These are phyloP conservation scores for Paratrypauchen microcephalus DNA, from an alignment of 2,797 vertebrate species.

Conservation along the genomic window DNA sequence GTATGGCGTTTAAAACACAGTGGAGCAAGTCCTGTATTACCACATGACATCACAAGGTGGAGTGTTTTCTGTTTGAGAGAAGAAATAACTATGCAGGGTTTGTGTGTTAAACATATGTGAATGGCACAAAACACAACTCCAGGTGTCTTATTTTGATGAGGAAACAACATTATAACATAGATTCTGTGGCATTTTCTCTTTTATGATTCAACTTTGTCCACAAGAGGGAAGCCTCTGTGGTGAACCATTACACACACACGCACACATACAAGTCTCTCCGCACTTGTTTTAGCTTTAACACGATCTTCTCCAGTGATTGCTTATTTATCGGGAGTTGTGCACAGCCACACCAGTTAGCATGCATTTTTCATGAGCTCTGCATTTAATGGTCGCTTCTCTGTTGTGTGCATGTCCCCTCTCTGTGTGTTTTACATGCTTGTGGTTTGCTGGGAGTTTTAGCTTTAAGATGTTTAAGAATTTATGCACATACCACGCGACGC, in stretches of 20 bases:
- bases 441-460: constrained; percentile 44
- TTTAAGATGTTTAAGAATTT: constrained; percentile 60
- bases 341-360: constrained; percentile 69
- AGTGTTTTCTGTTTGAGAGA: too few relatives aligned
- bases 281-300: constrained; percentile 57
- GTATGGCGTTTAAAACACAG: too few relatives aligned
- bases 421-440: constrained; percentile 35
- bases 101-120: too few relatives aligned
- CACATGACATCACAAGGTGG: too few relatives aligned
- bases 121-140: too few relatives aligned
- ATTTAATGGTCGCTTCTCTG: constrained; percentile 58
- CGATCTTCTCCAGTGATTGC: constrained; percentile 64
- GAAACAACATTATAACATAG: too few relatives aligned
- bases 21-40: too few relatives aligned
- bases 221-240: constrained; percentile 38
- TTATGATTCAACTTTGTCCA: constrained; percentile 19
- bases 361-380: constrained; percentile 76
- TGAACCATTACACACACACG: constrained; percentile 28
- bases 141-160: too few relatives aligned
- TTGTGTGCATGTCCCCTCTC: constrained; percentile 27
- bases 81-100: too few relatives aligned
- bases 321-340: constrained; percentile 73
- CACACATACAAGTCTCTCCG: not conserved
- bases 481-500: constrained; percentile 39
- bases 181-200: not conserved